These are phyloP conservation scores for Hoplodrina blanda DNA, from an alignment of 2,888 invertebrate genomes.

Conservation along the genomic window DNA sequence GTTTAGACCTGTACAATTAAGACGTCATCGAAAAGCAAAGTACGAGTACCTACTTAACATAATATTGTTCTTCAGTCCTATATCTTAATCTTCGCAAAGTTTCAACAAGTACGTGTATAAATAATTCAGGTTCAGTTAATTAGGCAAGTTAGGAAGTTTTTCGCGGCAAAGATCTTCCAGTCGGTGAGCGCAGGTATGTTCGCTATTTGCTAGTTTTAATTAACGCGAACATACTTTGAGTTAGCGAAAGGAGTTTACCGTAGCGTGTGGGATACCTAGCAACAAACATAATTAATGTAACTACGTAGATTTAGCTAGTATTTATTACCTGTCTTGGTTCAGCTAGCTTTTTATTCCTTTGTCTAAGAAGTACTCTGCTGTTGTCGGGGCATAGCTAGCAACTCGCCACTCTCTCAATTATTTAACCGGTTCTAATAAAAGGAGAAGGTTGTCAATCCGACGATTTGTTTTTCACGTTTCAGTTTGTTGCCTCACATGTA, in stretches of 20 bases:
- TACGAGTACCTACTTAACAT: too few relatives aligned
- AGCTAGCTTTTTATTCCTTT: neutral
- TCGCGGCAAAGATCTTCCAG: conserved; percentile 19
- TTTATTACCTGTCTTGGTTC: conserved; percentile 2
- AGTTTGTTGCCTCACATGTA: too few relatives aligned
- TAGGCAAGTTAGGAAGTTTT: conserved; percentile 47
- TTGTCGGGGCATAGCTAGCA: neutral
- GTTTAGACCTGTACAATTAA: too few relatives aligned
- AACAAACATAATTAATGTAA: conserved; percentile 18
- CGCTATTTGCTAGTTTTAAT: conserved; percentile 60
- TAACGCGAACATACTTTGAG: conserved; percentile 54
- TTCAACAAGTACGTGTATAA: conserved; percentile 10
- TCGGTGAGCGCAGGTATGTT: conserved; percentile 31
- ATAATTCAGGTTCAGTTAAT: conserved; percentile 48
- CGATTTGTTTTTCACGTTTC: too few relatives aligned
- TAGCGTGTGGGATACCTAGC: neutral
- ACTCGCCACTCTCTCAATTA: neutral
- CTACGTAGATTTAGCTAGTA: neutral
- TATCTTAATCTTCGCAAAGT: neutral
- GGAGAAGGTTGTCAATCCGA: too few relatives aligned
- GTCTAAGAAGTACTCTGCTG: neutral
- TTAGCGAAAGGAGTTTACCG: conserved; percentile 26
- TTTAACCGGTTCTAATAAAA: too few relatives aligned
- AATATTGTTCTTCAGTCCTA: too few relatives aligned
- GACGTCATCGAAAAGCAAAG: too few relatives aligned